Evolutionary conservation across 2,113 vertebrate species (phyloP).

Genomic region (Rhinoptilus africanus): DNA sequence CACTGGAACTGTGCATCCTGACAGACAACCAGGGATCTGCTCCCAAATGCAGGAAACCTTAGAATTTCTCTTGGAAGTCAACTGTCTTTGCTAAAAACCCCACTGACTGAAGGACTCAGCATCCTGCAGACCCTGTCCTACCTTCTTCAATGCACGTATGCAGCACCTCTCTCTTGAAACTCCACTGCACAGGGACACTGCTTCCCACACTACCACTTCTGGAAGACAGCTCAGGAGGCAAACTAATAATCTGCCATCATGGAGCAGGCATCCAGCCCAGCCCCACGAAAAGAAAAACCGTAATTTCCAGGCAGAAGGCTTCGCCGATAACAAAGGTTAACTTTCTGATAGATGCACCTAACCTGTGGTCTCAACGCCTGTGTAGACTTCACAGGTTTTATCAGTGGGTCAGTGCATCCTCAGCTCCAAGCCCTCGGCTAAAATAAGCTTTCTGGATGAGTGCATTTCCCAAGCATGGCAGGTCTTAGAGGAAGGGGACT

Average conservation of each 20-base stretch:
- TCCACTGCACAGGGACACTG: neutral
- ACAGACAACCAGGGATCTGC: neutral
- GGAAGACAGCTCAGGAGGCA: neutral
- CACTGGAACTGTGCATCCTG: accelerated
- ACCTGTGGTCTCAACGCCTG: neutral
- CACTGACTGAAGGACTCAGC: neutral
- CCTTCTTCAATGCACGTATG: neutral
- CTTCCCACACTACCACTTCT: neutral
- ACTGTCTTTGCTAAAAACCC: neutral
- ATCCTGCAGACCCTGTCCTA: neutral
- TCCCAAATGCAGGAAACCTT: neutral
- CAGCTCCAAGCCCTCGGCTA: neutral
- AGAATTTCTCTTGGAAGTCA: neutral
- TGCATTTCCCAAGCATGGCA: neutral
- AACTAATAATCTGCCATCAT: neutral
- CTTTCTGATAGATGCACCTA: neutral
- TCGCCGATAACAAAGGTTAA: neutral
- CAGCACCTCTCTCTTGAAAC: neutral
- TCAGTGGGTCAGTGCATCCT: neutral
- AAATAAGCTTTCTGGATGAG: neutral
- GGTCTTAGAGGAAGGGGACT: neutral
- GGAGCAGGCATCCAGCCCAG: neutral
- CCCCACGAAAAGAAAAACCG: neutral
- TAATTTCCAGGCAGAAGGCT: neutral
- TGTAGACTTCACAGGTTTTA: neutral